phyloP scores from a whole-genome alignment of 2,113 vertebrate genomes.

The Pomatostomus ruficeps region DNA sequence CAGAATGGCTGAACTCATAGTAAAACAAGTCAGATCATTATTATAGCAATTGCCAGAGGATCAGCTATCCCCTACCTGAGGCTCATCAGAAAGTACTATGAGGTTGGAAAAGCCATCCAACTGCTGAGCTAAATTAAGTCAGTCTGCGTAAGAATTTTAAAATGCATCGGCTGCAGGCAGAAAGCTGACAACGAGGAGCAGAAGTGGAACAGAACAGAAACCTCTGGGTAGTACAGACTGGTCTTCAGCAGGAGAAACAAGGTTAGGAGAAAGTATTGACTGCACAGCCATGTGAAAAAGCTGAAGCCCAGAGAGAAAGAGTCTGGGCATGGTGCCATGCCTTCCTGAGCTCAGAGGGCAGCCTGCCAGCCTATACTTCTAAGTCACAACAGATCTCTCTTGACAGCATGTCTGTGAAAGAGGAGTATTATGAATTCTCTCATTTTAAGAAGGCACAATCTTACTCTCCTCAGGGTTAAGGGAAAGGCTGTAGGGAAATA shows the following conservation, averaged over 20 bases:
- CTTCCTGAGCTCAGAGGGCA: constrained; percentile 15
- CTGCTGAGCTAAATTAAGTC: background rate
- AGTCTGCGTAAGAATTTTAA: background rate
- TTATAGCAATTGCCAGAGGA: background rate
- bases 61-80: background rate
- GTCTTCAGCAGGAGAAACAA: background rate
- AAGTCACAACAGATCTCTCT: background rate
- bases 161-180: background rate
- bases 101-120: background rate
- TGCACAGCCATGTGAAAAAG: constrained; percentile 3
- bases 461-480: background rate
- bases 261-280: background rate
- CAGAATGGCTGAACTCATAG: background rate
- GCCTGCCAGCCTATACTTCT: constrained; percentile 24
- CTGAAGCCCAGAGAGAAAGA: background rate
- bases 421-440: background rate
- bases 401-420: background rate
- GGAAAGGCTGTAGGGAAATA: background rate
- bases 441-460: background rate
- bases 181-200: background rate
- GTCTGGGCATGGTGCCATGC: constrained; percentile 32
- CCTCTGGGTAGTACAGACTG: background rate
- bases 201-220: background rate
- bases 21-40: fast-evolving
- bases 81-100: background rate